phyloP scores from a whole-genome alignment of 2,113 vertebrate genomes.

The Colius striatus region DNA sequence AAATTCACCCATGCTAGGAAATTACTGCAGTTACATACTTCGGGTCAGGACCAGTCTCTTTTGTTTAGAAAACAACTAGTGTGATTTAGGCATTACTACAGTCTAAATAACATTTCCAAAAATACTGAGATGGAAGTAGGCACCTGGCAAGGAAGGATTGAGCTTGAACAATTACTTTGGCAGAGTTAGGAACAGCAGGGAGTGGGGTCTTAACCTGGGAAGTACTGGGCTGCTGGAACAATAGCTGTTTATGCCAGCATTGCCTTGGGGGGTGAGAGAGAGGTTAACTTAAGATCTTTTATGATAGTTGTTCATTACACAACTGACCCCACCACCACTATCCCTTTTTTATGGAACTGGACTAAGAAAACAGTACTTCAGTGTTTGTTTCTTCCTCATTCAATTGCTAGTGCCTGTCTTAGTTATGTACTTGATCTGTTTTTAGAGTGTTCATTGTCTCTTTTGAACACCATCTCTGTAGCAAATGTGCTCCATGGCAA shows the following conservation, averaged over 20 bases:
- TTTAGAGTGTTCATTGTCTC: neutral
- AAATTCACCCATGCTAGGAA: neutral
- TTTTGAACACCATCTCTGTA: neutral
- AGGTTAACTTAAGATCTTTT: neutral
- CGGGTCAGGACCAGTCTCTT: neutral
- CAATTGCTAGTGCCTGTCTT: neutral
- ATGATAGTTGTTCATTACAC: neutral
- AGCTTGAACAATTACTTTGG: neutral
- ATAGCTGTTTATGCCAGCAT: neutral
- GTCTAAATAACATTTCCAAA: neutral
- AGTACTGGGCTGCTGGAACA: neutral
- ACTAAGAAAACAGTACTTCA: neutral
- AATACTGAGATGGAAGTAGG: neutral
- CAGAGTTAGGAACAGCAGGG: neutral
- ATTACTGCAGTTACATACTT: neutral
- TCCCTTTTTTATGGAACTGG: neutral
- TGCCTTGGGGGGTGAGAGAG: neutral
- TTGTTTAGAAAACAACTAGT: neutral
- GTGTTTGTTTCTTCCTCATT: neutral
- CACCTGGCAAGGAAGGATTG: neutral
- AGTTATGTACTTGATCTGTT: neutral
- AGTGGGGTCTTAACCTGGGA: neutral
- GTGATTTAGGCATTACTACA: neutral
- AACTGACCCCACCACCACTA: neutral
- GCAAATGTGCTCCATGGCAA: rapidly evolving